Evolutionary conservation across 2,113 vertebrate genomes (phyloP), one percentile per base, ranked within the genome.

Genomic region (Menura novaehollandiae): DNA sequence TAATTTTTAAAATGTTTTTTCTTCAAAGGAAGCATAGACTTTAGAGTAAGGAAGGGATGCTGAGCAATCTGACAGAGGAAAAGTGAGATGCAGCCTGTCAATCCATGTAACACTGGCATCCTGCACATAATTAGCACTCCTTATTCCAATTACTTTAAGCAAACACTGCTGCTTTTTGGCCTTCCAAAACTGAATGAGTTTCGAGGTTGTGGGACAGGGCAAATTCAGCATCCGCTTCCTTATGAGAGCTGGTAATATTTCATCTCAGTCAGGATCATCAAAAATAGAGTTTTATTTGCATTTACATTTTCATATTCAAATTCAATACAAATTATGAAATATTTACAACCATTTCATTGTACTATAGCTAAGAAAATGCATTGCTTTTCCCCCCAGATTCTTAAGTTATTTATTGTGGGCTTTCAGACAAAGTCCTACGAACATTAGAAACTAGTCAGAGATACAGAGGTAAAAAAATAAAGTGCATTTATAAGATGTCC

Each of bases 201-300:
- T 74, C 2, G 2, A n/a, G 19, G 24, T 3, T 80, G 24, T 43
- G 11, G 23, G 18, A 80, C 23, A 37, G 27, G 13, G 43, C 19
- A 90, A 82, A 86, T 44, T 43, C 59, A 88, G 39, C 23, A 63
- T 44, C 35, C 83, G 22, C n/a, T 89, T 75, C 82, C 33, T 43
- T 5, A 2, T 10, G 39, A 49, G 23, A 91, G 23, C n/a, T 85
- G 16, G 23, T 56, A 95, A 93, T 71, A 94, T 52, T 86, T 84
- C 81, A 44, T 55, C 18, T 49, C 68, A 96, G 91, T 37, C 93
- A 91, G 82, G 83, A 75, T 89, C 89, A 97, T 95, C 93, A 97
- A 96, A 90, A 97, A 98, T 96, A 98, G 92, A 96, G 88, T 91
- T 98, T 98, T 98, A 98, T 98, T 98, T 98, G 98, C 97, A 98